Conservation (phyloP, 2,888 invertebrate genomes). For the Ommatoiulus sabulosus region DNA sequence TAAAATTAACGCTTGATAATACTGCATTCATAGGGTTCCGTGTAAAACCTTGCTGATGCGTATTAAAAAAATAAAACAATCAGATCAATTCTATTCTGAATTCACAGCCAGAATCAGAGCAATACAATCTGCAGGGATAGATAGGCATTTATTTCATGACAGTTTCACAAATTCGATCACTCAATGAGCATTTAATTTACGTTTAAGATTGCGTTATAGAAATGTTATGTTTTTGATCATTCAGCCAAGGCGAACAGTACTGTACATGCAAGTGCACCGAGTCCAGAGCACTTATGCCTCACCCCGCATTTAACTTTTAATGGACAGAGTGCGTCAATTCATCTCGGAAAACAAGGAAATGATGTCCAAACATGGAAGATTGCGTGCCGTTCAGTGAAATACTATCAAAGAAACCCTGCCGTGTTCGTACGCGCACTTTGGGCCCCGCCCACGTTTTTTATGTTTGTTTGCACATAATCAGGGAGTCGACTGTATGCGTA, state of each 20-base stretch:
- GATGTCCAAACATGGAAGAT: background rate
- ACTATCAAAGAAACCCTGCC: background rate
- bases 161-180: too few relatives aligned
- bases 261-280: too few relatives aligned
- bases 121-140: too few relatives aligned
- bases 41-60: background rate
- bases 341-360: background rate
- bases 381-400: background rate
- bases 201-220: too few relatives aligned
- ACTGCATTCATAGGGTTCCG: background rate
- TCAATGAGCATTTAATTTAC: too few relatives aligned
- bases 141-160: too few relatives aligned
- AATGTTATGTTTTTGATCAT: too few relatives aligned
- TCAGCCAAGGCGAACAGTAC: too few relatives aligned
- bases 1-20: background rate
- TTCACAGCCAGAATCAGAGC: too few relatives aligned
- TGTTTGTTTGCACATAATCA: background rate
- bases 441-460: constrained; percentile 3
- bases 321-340: background rate
- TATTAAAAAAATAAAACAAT: background rate
- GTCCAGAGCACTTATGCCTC: too few relatives aligned
- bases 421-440: background rate
- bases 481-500: background rate
- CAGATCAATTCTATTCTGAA: too few relatives aligned
- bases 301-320: background rate